Conservation (phyloP, 2,113 vertebrate species). For the Malurus elegans region DNA sequence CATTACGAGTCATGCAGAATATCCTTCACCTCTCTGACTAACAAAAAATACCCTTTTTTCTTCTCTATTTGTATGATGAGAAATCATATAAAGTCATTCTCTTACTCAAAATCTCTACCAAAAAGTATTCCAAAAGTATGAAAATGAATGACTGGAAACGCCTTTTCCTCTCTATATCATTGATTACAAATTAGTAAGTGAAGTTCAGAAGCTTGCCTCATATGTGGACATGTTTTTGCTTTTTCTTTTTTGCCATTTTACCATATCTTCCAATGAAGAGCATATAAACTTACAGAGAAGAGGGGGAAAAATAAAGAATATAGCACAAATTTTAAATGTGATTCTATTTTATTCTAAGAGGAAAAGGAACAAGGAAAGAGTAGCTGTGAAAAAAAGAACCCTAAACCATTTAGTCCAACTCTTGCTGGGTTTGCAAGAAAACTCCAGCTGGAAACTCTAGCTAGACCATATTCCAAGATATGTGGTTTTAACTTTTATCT, state of each 20-base stretch:
- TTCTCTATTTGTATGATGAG: neutral
- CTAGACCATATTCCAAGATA: neutral
- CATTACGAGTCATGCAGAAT: neutral
- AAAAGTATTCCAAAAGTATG: neutral
- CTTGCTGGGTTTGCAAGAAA: neutral
- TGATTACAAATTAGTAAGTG: neutral
- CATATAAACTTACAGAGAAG: neutral
- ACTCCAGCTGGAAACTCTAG: neutral
- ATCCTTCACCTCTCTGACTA: neutral
- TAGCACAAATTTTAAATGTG: neutral
- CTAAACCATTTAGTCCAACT: neutral
- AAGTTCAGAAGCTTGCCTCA: neutral
- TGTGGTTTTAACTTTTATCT: constrained; percentile 12
- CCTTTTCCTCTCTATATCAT: neutral
- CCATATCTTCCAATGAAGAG: neutral
- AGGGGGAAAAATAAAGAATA: neutral
- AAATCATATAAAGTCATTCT: neutral
- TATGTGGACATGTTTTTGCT: neutral
- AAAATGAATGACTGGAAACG: neutral
- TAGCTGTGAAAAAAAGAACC: neutral
- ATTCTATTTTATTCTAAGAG: neutral
- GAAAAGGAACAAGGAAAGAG: neutral
- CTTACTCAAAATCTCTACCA: neutral
- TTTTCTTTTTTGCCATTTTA: neutral
- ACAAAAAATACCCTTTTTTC: neutral